Evolutionary conservation across 2,797 vertebrate species (phyloP).

Genomic region (Molossus alvarezi): DNA sequence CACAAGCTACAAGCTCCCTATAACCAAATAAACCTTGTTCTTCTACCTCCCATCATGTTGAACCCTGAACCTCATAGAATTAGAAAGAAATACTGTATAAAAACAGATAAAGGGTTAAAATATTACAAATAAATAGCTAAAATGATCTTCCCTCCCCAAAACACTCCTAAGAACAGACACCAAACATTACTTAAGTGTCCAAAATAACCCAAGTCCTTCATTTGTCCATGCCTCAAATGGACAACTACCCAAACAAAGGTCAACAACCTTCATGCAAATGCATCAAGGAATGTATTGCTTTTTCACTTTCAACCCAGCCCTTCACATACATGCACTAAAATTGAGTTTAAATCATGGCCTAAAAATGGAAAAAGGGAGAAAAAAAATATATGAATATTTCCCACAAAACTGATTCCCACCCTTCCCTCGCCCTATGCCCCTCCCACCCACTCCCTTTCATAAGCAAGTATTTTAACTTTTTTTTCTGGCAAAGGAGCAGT

Average conservation of each 20-base stretch:
- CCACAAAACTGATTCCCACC: conserved; percentile 81
- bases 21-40: conserved; percentile 59
- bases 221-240: conserved; percentile 85
- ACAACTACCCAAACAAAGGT: conserved; percentile 79
- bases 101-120: conserved; percentile 75
- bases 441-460: conserved; percentile 76
- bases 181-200: conserved; percentile 82
- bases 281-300: conserved; percentile 88
- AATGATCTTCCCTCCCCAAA: conserved; percentile 78
- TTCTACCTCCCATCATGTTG: conserved; percentile 70
- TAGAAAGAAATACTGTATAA: conserved; percentile 80
- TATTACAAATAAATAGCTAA: conserved; percentile 85
- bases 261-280: conserved; percentile 86
- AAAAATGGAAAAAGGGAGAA: conserved; percentile 84
- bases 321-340: conserved; percentile 87
- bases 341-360: conserved; percentile 87
- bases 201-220: conserved; percentile 83
- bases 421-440: conserved; percentile 75
- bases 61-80: conserved; percentile 82
- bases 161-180: conserved; percentile 84
- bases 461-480: conserved; percentile 81
- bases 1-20: conserved; percentile 66
- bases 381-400: conserved; percentile 87
- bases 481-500: conserved; percentile 78
- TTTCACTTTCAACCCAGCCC: conserved; percentile 86